phyloP scores from a whole-genome alignment of 2,888 invertebrate genomes.

The Cecidostiba fungosa region DNA sequence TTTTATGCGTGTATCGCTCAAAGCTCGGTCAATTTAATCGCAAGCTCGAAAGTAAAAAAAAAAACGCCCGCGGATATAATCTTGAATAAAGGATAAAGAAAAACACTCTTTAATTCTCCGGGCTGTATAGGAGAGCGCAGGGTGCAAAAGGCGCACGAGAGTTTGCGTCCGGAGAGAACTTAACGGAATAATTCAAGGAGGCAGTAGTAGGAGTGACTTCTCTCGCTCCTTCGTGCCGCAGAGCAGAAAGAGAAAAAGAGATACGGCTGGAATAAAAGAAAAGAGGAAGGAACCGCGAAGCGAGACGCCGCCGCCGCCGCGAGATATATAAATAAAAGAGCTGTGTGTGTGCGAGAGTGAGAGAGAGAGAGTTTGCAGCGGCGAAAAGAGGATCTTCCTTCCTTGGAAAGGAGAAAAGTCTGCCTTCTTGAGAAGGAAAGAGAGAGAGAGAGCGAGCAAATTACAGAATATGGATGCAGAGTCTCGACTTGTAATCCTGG shows the following conservation, averaged over 20 bases:
- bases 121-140: background rate
- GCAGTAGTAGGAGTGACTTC: conserved; percentile 38
- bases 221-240: conserved; percentile 26
- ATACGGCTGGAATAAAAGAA: conserved; percentile 55
- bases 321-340: conserved; percentile 66
- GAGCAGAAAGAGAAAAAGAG: conserved; percentile 46
- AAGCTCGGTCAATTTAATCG: background rate
- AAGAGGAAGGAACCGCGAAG: conserved; percentile 40
- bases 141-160: conserved; percentile 56
- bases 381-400: conserved; percentile 23
- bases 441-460: conserved; percentile 64
- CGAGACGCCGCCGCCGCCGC: conserved; percentile 50
- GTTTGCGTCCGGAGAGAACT: conserved; percentile 57
- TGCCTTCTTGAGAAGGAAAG: conserved; percentile 52
- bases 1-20: background rate
- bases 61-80: background rate
- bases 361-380: conserved; percentile 44
- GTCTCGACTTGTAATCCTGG: conserved; percentile 68
- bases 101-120: conserved; percentile 55
- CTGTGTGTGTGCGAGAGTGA: conserved; percentile 33
- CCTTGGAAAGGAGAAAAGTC: conserved; percentile 4
- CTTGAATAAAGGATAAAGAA: conserved; percentile 14
- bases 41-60: background rate
- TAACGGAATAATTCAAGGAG: conserved; percentile 66
- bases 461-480: conserved; percentile 72